Percentiles rank a stretch among this genome's conserved stretches.
phyloP scores from a whole-genome alignment of 2,113 vertebrate genomes.

The Pedetes capensis region DNA sequence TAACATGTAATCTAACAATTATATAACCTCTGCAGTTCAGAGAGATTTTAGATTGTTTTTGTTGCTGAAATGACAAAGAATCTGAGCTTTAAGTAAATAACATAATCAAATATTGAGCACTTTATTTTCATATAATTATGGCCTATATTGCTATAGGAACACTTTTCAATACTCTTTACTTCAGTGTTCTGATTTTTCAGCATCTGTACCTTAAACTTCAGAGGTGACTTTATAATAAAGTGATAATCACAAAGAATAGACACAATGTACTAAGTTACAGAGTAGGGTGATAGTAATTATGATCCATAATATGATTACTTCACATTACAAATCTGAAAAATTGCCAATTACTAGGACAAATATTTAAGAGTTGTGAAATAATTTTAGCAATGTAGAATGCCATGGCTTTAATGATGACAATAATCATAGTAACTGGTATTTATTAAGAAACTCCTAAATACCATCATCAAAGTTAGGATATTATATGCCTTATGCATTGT shows the following conservation, averaged over 20 bases:
- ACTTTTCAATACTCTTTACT: background rate
- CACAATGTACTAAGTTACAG: background rate
- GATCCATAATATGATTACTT: background rate
- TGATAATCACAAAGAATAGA: background rate
- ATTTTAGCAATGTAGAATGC: background rate
- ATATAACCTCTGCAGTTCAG: background rate
- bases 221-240: background rate
- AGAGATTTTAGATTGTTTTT: background rate
- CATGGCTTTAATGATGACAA: background rate
- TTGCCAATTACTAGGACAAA: conserved; percentile 7
- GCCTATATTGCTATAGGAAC: background rate
- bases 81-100: background rate
- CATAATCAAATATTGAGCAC: background rate
- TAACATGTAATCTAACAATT: background rate
- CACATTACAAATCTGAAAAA: conserved; percentile 13
- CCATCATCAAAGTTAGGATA: background rate
- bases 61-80: background rate
- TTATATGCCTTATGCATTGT: background rate
- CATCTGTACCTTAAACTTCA: background rate
- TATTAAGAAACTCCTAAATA: background rate
- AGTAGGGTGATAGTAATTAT: background rate
- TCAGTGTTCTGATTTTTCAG: background rate
- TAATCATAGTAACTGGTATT: background rate
- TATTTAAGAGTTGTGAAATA: background rate
- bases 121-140: background rate